These are phyloP conservation scores for Trinectes maculatus DNA, from an alignment of 2,113 vertebrate genomes.

Conservation along the genomic window DNA sequence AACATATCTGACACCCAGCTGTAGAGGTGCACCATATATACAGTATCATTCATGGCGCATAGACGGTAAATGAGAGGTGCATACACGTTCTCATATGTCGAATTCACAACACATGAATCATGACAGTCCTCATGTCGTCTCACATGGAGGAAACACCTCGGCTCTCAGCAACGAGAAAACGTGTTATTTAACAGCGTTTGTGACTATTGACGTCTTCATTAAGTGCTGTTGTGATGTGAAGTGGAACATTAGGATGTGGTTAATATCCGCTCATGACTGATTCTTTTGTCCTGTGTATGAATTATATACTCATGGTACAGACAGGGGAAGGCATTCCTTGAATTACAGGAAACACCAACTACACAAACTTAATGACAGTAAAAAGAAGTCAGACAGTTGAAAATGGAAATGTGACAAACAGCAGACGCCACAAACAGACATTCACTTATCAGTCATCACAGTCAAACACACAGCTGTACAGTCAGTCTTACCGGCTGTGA, in stretches of 20 bases:
- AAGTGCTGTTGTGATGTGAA: constrained; percentile 12
- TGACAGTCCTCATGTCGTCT: too few relatives aligned
- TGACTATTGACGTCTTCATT: constrained; percentile 31
- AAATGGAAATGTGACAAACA: constrained; percentile 45
- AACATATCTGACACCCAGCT: constrained; percentile 76
- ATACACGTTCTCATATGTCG: too few relatives aligned
- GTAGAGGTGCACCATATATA: too few relatives aligned
- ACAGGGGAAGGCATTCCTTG: background rate
- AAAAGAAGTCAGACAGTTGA: constrained; percentile 25
- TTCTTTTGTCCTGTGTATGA: constrained; percentile 67
- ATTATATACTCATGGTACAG: constrained; percentile 34
- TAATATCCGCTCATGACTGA: constrained; percentile 25
- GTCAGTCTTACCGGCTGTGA: constrained; percentile 25
- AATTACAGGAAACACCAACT: background rate
- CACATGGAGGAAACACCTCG: too few relatives aligned
- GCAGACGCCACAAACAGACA: constrained; percentile 12
- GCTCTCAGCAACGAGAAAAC: too few relatives aligned
- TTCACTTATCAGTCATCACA: constrained; percentile 47
- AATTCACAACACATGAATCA: too few relatives aligned
- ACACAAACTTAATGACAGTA: constrained; percentile 9
- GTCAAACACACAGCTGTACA: constrained; percentile 38
- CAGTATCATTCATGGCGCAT: too few relatives aligned
- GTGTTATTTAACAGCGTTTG: constrained; percentile 28
- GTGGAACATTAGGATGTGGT: constrained; percentile 1
- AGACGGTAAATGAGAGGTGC: too few relatives aligned